phyloP scores from a whole-genome alignment of 1,140 invertebrate species.

The Calephelis nemesis region DNA sequence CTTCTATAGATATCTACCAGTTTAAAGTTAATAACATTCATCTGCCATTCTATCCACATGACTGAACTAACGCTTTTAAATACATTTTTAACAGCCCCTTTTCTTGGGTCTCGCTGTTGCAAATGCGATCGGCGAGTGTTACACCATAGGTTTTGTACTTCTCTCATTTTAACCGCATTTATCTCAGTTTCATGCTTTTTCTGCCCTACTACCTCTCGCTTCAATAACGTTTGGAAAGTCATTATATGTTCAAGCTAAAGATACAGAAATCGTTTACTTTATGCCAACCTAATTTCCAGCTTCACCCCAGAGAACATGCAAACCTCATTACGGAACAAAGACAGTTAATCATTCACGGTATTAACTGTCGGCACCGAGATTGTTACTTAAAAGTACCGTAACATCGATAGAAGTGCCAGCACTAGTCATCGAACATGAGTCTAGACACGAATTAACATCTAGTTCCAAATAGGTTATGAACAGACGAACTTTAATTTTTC shows the following conservation, averaged over 20 bases:
- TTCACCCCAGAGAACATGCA: neutral
- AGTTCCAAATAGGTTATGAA: neutral
- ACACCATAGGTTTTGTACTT: too few relatives aligned
- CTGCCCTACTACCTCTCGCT: too few relatives aligned
- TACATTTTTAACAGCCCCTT: too few relatives aligned
- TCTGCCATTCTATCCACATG: too few relatives aligned
- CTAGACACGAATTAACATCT: constrained; percentile 18
- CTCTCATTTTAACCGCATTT: too few relatives aligned
- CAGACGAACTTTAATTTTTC: neutral
- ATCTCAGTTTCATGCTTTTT: too few relatives aligned
- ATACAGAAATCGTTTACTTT: neutral
- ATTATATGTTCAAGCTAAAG: neutral
- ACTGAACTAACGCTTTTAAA: too few relatives aligned
- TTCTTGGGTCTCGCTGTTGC: too few relatives aligned
- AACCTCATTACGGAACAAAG: constrained; percentile 16
- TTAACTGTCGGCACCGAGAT: neutral
- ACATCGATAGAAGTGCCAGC: neutral
- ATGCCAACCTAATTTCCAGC: neutral
- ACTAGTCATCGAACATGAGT: constrained; percentile 19
- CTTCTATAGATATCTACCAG: too few relatives aligned
- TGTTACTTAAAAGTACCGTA: constrained; percentile 15
- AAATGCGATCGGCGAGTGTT: too few relatives aligned
- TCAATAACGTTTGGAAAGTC: too few relatives aligned
- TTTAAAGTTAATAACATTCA: too few relatives aligned
- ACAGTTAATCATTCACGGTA: constrained; percentile 11